Percentiles rank a stretch among this genome's conserved stretches.
These are phyloP conservation scores for Cinclus mexicanus DNA, from an alignment of 2,113 vertebrate species.

Conservation along the genomic window DNA sequence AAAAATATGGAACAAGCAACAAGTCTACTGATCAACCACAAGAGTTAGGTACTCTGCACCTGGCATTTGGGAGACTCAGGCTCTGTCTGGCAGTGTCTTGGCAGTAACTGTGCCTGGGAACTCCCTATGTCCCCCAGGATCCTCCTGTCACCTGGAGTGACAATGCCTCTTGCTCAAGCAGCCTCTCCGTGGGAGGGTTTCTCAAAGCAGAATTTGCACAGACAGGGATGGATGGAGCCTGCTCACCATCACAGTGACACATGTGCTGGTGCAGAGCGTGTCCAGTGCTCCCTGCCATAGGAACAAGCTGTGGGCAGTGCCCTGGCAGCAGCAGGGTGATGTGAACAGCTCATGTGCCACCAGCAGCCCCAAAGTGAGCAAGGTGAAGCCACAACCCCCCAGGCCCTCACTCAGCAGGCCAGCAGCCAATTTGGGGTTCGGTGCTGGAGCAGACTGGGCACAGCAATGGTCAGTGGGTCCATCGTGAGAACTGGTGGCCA, in stretches of 20 bases:
- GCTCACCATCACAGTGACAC: not conserved
- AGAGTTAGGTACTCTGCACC: not conserved
- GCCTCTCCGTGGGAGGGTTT: not conserved
- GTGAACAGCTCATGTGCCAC: not conserved
- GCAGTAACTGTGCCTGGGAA: rapidly evolving
- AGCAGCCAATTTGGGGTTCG: rapidly evolving
- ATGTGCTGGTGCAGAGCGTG: rapidly evolving
- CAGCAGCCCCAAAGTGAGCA: not conserved
- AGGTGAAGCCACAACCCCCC: rapidly evolving
- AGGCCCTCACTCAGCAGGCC: not conserved
- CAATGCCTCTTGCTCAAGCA: not conserved
- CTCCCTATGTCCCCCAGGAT: not conserved
- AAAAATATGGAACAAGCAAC: not conserved
- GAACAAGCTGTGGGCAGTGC: not conserved
- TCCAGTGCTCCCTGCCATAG: not conserved
- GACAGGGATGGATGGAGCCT: not conserved
- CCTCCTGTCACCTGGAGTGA: rapidly evolving
- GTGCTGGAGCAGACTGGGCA: rapidly evolving
- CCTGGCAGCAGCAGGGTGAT: not conserved
- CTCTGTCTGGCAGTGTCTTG: not conserved
- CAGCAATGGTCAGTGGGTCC: not conserved
- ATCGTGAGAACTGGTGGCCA: not conserved
- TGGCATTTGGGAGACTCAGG: not conserved
- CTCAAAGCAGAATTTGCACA: rapidly evolving
- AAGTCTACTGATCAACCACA: rapidly evolving